Base-by-base conservation (phyloP, 2,888 invertebrate species). In the Ochropleura plecta region DNA sequence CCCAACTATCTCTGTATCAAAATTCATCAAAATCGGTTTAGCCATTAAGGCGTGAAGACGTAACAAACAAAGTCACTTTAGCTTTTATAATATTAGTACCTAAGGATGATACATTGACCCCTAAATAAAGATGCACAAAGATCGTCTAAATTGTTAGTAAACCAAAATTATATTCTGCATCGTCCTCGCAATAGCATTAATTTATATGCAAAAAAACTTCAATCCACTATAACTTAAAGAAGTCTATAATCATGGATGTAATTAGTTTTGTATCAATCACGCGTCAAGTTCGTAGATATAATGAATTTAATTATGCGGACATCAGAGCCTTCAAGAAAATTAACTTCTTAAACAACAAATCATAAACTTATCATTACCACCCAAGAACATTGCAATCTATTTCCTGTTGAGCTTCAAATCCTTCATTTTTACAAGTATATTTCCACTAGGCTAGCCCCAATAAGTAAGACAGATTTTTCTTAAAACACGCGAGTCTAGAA, bases 231-330 rank as follows among this genome's bases (percentile, higher is more conserved):
- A 66, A 76, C 70, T 73, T 51, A 59, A 70, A 64, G 63, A 62
- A 59, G 55, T 40, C 30, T 59, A 51, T 72, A 70, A 79, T 71
- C 63, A 66, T 63, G 20, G 55, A 44, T 51, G 55, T 75, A 69
- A 84, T 79, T 63, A 73, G 59, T 77, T 69, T 57, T 49, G 16
- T 75, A 74, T 75, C 79, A 79, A 79, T 84, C 83, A 83, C 46
- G 16, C 53, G 49, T 20, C 63, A 53, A 79, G 67, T 48, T 67
- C 69, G 62, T 70, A 77, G 46, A 80, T 49, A 48, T 79, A 59
- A 68, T 73, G 46, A 73, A 67, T 60, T 51, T n/a, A 48, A 46
- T 60, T 55, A 71, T 16, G 48, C 48, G 51, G 42, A 73, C 63
- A 73, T 79, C 57, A 68, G 57, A 48, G 42, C 53, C 68, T 79